Percentiles rank a stretch among this genome's conserved stretches.
These are phyloP conservation scores for Cyclura pinguis DNA, from an alignment of 2,797 vertebrate genomes.

Conservation along the genomic window DNA sequence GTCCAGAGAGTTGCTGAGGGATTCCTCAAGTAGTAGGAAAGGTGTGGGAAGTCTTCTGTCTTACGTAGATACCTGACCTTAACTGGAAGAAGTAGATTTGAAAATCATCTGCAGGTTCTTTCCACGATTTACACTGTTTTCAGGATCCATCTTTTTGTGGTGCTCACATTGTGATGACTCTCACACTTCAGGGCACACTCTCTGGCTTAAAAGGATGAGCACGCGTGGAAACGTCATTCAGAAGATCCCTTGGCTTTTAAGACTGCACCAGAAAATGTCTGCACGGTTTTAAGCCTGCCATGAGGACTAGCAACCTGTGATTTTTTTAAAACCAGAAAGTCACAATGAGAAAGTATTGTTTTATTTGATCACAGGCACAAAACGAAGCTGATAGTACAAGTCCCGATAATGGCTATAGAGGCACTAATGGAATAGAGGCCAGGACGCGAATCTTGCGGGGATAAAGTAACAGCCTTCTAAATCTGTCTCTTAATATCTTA, in stretches of 20 bases:
- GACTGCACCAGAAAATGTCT: neutral
- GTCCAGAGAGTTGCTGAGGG: neutral
- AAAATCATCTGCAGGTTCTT: neutral
- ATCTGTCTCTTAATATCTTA: neutral
- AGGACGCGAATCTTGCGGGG: neutral
- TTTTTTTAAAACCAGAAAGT: neutral
- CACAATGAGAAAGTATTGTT: neutral
- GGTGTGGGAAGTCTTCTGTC: neutral
- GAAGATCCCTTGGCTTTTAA: neutral
- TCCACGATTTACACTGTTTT: neutral
- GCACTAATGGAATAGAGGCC: neutral
- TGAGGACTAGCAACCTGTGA: neutral
- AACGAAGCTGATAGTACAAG: neutral
- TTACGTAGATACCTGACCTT: too few relatives aligned
- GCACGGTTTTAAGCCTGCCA: too few relatives aligned
- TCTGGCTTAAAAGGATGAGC: neutral
- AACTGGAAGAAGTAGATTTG: neutral
- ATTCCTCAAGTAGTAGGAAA: neutral
- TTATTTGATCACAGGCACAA: neutral
- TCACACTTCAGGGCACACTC: neutral
- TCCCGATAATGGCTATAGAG: neutral
- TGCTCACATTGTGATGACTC: neutral
- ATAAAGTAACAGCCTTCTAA: neutral
- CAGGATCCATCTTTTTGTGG: neutral
- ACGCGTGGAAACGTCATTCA: too few relatives aligned